These are phyloP conservation scores for Neolamprologus fasciatus DNA, from an alignment of 2,113 vertebrate species.

Conservation along the genomic window DNA sequence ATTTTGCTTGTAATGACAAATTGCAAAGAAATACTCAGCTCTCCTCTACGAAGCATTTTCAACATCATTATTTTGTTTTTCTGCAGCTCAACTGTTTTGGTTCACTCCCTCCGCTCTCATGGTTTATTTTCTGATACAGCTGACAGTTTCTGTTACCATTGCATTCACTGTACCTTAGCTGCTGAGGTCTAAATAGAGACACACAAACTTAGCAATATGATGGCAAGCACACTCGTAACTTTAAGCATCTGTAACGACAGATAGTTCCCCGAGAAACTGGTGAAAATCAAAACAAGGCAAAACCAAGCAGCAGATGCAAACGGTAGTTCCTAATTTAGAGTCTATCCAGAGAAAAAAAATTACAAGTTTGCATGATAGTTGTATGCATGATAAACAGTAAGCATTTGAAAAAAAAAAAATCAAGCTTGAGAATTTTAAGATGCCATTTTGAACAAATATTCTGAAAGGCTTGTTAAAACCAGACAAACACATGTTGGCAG, in stretches of 20 bases:
- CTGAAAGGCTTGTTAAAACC: not conserved
- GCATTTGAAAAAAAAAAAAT: not conserved
- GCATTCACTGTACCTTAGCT: not conserved
- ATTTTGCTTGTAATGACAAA: not conserved
- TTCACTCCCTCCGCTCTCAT: not conserved
- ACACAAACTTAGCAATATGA: not conserved
- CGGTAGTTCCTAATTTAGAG: not conserved
- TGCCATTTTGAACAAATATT: accelerated
- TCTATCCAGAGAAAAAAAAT: accelerated
- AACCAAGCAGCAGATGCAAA: not conserved
- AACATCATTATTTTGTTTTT: not conserved
- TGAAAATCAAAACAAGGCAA: not conserved
- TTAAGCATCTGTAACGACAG: not conserved
- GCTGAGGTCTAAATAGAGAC: not conserved
- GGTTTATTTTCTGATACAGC: not conserved
- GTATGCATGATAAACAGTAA: not conserved
- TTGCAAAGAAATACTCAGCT: not conserved
- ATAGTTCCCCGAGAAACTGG: not conserved
- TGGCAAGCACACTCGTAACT: not conserved
- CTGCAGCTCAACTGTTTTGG: not conserved
- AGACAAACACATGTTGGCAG: not conserved
- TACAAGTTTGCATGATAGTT: not conserved
- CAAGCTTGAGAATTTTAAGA: not conserved
- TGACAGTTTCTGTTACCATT: not conserved
- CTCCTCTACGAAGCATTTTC: not conserved